Conservation (phyloP, 2,113 vertebrate species). For the Parotia lawesii region DNA sequence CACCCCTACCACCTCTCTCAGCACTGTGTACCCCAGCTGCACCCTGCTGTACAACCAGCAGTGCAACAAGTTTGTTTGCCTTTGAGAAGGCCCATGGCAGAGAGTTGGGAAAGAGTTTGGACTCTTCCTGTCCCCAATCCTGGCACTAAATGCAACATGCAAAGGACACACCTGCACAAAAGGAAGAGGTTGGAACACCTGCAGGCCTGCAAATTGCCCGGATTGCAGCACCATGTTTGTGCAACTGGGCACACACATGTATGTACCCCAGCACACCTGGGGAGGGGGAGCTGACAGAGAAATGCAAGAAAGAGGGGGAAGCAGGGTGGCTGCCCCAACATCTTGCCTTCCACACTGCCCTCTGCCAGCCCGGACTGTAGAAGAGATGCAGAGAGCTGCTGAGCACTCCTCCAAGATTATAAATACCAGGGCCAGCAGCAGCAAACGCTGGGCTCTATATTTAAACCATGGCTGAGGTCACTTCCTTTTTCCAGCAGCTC, state of each 20-base stretch:
- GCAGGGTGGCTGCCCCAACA: not conserved
- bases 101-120: fast-evolving
- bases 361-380: not conserved
- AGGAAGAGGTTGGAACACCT: not conserved
- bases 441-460: conserved; percentile 29
- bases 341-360: not conserved
- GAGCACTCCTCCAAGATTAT: not conserved
- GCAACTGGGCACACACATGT: fast-evolving
- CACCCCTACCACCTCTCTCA: not conserved
- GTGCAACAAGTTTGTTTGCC: not conserved
- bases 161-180: not conserved
- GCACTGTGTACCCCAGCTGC: fast-evolving
- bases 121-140: not conserved
- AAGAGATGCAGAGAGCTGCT: not conserved
- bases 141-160: not conserved
- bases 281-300: not conserved
- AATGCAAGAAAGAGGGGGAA: fast-evolving
- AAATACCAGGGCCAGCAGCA: not conserved
- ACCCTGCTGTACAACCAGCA: fast-evolving
- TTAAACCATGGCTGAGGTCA: conserved; percentile 51
- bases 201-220: not conserved
- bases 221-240: not conserved
- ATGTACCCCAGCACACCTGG: too few species aligned
- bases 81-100: not conserved
- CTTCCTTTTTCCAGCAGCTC: conserved; percentile 57